Percentiles rank a stretch among this genome's conserved stretches.
Evolutionary conservation across 2,113 vertebrate genomes (phyloP).

Genomic region (Arizona elegans): DNA sequence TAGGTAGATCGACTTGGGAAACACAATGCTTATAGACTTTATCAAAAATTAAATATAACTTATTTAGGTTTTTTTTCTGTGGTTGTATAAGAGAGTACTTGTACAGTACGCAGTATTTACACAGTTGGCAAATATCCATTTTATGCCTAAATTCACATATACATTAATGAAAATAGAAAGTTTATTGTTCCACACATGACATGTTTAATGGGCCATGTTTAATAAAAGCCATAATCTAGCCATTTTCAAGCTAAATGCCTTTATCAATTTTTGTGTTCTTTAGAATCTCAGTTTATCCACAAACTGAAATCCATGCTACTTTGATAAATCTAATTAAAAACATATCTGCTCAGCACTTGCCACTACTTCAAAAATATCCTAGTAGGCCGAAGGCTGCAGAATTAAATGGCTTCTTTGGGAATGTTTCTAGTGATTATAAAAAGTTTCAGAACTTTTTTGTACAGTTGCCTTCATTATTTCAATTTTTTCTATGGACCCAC

Average conservation of each 20-base stretch:
- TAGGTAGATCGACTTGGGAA: neutral
- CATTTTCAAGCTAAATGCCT: neutral
- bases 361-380: neutral
- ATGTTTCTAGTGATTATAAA: neutral
- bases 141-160: neutral
- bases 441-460: neutral
- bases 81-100: neutral
- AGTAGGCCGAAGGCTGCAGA: neutral
- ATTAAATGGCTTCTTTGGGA: neutral
- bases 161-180: neutral
- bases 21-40: neutral
- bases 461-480: neutral
- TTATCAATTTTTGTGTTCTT: neutral
- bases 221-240: neutral
- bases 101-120: neutral
- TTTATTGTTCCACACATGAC: neutral
- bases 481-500: neutral
- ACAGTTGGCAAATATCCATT: neutral
- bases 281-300: neutral
- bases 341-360: neutral
- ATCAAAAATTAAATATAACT: neutral
- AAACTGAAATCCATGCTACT: neutral
- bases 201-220: neutral
- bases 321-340: neutral
- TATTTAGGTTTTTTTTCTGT: neutral